Evolutionary conservation across 2,888 invertebrate genomes (phyloP).

Genomic region (Lasioglossum villosulum): DNA sequence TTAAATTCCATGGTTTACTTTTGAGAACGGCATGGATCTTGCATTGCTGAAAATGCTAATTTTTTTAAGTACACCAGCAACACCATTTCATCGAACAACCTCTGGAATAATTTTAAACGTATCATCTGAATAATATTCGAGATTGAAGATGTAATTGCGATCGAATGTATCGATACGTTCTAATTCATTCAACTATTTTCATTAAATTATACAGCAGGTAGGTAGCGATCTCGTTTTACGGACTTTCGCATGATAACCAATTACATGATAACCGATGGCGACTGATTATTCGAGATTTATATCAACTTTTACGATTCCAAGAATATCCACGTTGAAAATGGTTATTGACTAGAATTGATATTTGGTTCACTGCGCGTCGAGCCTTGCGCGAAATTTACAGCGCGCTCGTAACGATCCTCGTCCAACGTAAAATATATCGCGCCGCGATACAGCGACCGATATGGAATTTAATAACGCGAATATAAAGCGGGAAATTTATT

Average conservation of each 20-base stretch:
- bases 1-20: too few relatives aligned
- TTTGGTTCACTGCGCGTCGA: not conserved
- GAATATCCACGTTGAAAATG: not conserved
- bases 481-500: constrained; percentile 13
- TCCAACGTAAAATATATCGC: constrained; percentile 25
- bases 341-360: not conserved
- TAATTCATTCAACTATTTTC: too few relatives aligned
- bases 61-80: too few relatives aligned
- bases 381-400: constrained; percentile 32
- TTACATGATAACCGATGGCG: not conserved
- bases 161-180: too few relatives aligned
- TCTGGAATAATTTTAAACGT: too few relatives aligned
- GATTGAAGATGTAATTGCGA: too few relatives aligned
- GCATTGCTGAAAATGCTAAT: too few relatives aligned
- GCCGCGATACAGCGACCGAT: constrained; percentile 9
- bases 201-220: too few relatives aligned
- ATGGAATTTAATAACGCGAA: constrained; percentile 36
- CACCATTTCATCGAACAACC: too few relatives aligned
- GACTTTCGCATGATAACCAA: not conserved
- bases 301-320: not conserved
- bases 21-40: too few relatives aligned
- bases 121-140: too few relatives aligned
- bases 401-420: not conserved
- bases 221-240: too few relatives aligned
- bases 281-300: not conserved